Evolutionary conservation across 1,140 invertebrate genomes (phyloP).

Genomic region (Riptortus pedestris): DNA sequence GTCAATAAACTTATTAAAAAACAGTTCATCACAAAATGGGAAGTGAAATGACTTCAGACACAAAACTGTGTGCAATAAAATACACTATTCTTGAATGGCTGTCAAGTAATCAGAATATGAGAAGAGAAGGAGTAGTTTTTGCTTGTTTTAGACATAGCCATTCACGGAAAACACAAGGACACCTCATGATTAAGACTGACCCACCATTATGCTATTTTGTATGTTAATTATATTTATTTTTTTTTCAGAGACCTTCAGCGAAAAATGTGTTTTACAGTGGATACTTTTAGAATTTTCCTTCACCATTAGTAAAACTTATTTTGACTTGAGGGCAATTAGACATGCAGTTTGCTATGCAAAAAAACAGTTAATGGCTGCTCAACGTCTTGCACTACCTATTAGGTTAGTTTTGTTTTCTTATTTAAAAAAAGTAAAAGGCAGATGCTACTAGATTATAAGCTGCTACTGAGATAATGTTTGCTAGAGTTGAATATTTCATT

Average conservation of each 20-base stretch:
- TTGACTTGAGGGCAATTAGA: slow-evolving; percentile 6
- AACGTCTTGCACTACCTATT: slow-evolving; percentile 12
- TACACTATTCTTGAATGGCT: no score
- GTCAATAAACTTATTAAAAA: no score
- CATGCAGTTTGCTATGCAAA: slow-evolving; percentile 17
- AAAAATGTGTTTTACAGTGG: slow-evolving; percentile 15
- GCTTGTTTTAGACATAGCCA: no score
- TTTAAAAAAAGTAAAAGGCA: background rate
- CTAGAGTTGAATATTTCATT: background rate
- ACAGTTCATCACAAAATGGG: no score
- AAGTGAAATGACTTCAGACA: no score
- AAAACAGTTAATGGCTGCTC: slow-evolving; percentile 2
- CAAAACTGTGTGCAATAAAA: no score
- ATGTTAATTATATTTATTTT: background rate
- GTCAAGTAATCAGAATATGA: no score
- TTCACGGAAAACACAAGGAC: no score
- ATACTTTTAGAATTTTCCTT: slow-evolving; percentile 6
- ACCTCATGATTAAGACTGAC: no score
- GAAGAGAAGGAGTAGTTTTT: no score
- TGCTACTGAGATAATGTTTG: background rate
- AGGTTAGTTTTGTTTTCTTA: slow-evolving; percentile 14
- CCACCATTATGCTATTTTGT: no score
- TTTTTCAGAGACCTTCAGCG: slow-evolving; percentile 17
- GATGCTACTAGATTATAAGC: background rate
- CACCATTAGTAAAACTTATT: slow-evolving; percentile 2